Evolutionary conservation across 2,113 vertebrate genomes (phyloP), one percentile per base, ranked within the genome.

Genomic region (Melanostigma gelatinosum): DNA sequence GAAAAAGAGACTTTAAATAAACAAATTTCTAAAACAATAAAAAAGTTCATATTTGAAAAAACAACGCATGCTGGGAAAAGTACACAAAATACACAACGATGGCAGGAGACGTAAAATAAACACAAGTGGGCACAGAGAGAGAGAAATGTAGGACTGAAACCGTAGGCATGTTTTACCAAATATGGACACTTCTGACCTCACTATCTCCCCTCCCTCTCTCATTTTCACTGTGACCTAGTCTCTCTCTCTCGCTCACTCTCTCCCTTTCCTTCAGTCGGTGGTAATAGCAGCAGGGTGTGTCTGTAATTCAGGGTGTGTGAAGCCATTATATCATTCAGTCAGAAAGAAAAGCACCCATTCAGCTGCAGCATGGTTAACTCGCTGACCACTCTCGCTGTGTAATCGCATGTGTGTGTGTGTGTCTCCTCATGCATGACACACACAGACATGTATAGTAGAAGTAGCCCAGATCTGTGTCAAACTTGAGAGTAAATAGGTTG

Each of bases 261-360:
- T 77, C 38, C 64, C 73, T 64, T 65, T 22, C 80, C 66, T 78
- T 73, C 58, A 22, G 29, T 79, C 64, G 75, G 88, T 77, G 82
- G 87, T 88, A 89, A 87, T 75, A 83, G 91, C 86, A 92, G 82
- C 89, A 91, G 92, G 93, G 94, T 92, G 93, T 93, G 93, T 85
- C 92, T 80, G 78, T 73, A 85, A 80, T 90, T 87, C 88, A 90
- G 89, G 86, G 91, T 88, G 93, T 93, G 84, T 84, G 71, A 89
- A 55, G 86, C 80, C 77, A 89, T 91, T 92, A 90, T 91, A 89
- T 90, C 57, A 91, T 87, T 76, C 83, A 80, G 84, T 74, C 82
- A 62, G 83, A 80, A 75, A 88, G 85, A 93, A 89, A 94, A 46
- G 63, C 70, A 76, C 72, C 88, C 73, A 88, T 92, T 94, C 89